phyloP scores from a whole-genome alignment of 2,888 invertebrate genomes.

The Abrostola triplasia region DNA sequence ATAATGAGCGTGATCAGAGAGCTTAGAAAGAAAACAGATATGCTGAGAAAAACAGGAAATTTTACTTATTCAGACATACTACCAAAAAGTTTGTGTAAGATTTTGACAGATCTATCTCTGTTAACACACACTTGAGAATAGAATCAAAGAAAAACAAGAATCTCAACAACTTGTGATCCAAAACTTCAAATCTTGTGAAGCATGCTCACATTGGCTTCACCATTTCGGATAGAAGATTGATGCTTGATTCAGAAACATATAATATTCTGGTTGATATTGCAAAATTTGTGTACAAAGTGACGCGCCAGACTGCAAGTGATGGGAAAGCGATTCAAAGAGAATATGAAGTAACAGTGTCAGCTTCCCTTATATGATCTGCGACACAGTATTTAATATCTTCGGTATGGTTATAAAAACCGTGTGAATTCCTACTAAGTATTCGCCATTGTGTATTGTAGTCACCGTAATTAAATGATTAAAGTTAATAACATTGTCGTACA shows the following conservation, averaged over 20 bases:
- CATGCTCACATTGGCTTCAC: background rate
- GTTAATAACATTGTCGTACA: slow-evolving; percentile 43
- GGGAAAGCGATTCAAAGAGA: background rate
- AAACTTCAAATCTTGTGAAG: background rate
- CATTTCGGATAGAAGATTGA: background rate
- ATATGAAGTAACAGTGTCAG: background rate
- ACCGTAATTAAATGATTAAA: slow-evolving; percentile 45
- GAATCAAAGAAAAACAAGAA: too few relatives aligned
- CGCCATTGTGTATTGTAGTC: slow-evolving; percentile 43
- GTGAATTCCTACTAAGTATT: slow-evolving; percentile 36
- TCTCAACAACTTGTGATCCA: too few relatives aligned
- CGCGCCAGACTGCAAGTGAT: background rate
- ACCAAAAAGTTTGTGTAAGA: background rate
- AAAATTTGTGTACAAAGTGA: background rate
- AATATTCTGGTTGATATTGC: background rate
- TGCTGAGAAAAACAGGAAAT: background rate
- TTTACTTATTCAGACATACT: background rate
- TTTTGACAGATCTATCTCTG: too few relatives aligned
- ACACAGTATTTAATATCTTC: slow-evolving; percentile 19
- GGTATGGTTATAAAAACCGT: slow-evolving; percentile 37
- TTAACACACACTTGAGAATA: too few relatives aligned
- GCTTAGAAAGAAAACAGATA: slow-evolving; percentile 24
- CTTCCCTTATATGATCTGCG: slow-evolving; percentile 13
- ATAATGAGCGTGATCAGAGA: slow-evolving; percentile 36
- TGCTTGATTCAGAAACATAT: background rate